phyloP scores from a whole-genome alignment of 2,888 invertebrate species.

The Apantesis nais region DNA sequence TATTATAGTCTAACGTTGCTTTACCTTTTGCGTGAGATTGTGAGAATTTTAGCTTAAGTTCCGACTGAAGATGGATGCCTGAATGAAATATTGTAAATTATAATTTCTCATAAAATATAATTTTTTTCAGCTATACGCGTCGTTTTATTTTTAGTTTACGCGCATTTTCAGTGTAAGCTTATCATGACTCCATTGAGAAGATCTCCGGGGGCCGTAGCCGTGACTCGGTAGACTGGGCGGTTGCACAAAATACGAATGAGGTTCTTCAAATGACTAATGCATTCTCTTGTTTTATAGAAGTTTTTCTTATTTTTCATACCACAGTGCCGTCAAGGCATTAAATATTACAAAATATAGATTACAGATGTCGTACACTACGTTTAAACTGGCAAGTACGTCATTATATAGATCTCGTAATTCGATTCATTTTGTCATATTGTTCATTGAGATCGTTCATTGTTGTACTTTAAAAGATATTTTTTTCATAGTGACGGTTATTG shows the following conservation, averaged over 20 bases:
- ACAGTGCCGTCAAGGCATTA: no score
- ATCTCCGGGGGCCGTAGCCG: neutral
- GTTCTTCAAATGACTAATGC: neutral
- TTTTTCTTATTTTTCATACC: neutral
- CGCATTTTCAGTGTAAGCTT: neutral
- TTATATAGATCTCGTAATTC: no score
- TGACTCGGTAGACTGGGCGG: neutral
- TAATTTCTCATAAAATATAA: conserved; percentile 87
- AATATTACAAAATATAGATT: no score
- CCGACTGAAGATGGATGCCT: conserved; percentile 86
- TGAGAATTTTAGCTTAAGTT: conserved; percentile 86
- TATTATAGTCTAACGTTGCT: conserved; percentile 87
- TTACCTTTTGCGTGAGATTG: conserved; percentile 87
- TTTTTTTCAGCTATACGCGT: conserved; percentile 85
- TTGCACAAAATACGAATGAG: neutral
- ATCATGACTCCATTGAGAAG: neutral
- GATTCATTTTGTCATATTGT: no score
- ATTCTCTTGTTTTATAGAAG: neutral
- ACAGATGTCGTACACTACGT: no score
- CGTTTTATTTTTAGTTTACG: conserved; percentile 65
- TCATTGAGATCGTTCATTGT: no score
- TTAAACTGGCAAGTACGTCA: no score
- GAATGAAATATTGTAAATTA: conserved; percentile 87
- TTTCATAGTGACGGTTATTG: no score
- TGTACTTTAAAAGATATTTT: no score